Evolutionary conservation across 2,113 vertebrate genomes (phyloP).

Genomic region (Rhagologus leucostigma): DNA sequence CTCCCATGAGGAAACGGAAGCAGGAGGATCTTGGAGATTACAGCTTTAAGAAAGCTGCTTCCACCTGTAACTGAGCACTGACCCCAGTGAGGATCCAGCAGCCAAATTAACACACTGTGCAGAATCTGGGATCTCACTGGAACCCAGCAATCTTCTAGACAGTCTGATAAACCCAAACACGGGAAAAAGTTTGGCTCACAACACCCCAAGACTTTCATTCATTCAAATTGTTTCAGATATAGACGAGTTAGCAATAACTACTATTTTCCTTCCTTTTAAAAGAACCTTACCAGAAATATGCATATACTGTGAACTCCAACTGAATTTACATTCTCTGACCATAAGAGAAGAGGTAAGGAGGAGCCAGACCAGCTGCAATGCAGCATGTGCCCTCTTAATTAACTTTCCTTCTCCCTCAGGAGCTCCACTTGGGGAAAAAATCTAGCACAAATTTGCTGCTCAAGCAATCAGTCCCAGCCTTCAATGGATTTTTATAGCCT

Average conservation of each 20-base stretch:
- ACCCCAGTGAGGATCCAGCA: background rate
- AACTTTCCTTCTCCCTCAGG: background rate
- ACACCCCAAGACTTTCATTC: background rate
- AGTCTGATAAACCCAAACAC: background rate
- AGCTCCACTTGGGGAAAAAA: background rate
- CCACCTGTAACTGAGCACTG: background rate
- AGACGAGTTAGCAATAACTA: background rate
- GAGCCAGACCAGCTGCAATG: background rate
- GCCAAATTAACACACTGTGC: background rate
- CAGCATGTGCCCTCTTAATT: background rate
- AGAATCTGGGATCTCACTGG: background rate
- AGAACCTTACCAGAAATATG: background rate
- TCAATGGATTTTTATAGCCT: background rate
- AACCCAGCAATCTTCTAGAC: background rate
- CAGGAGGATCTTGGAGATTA: background rate
- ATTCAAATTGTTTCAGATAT: background rate
- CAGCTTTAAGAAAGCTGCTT: background rate
- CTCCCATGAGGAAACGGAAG: background rate
- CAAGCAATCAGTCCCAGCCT: background rate
- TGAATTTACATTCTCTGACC: background rate
- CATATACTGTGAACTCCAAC: background rate
- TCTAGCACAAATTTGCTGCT: background rate
- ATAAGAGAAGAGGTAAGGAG: background rate
- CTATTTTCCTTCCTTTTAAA: background rate
- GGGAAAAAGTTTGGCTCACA: background rate